Evolutionary conservation across 1,140 invertebrate genomes (phyloP), one percentile per base, ranked within the genome.

Genomic region (Medauroidea extradentata): DNA sequence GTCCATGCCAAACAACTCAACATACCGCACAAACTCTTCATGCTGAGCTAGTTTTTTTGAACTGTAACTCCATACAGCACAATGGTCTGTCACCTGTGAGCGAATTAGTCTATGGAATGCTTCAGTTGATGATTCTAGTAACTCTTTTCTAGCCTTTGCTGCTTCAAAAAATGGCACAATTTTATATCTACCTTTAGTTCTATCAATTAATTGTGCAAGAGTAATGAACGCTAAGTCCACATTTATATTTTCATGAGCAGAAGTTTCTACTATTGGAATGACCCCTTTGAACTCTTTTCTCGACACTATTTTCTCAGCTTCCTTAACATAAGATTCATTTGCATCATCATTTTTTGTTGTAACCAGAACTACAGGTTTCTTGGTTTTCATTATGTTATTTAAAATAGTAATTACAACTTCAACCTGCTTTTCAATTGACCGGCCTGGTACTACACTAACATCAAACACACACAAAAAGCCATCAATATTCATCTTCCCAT

Each of bases 341-440:
- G 90, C 88, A 72, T 96, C 93, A 72, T 99, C 96, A 73, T 95
- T 94, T 80, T 99, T 99, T 2, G 96, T 96, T 2, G 96, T 96
- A 1, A 93, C 94, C 61, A 98, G 73, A 2, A 99, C 90, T 24
- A 98, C 83, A 0, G 96, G 96, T 72, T 98, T 98, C 73, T 98
- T 99, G 3, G 91, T 88, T 75, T 94, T 94, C 24, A 93, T 71
- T 56, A 94, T 80, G 76, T 89, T 93, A 65, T 87, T 91, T 23
- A 96, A 79, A 27, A 93, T 90, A 61, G 84, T 85, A 21, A 89
- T 85, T 29, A 91, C 85, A 63, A 88, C 84, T 71, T 95, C 93
- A 64, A 90, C 81, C 78, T 91, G 93, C 68, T 91, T 91, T 68
- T 98, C 94, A 69, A 96, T 84, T 62, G 85, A 86, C 58, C 96